Evolutionary conservation across 2,113 vertebrate genomes (phyloP), one percentile per base, ranked within the genome.

Genomic region (Hystrix brachyura): DNA sequence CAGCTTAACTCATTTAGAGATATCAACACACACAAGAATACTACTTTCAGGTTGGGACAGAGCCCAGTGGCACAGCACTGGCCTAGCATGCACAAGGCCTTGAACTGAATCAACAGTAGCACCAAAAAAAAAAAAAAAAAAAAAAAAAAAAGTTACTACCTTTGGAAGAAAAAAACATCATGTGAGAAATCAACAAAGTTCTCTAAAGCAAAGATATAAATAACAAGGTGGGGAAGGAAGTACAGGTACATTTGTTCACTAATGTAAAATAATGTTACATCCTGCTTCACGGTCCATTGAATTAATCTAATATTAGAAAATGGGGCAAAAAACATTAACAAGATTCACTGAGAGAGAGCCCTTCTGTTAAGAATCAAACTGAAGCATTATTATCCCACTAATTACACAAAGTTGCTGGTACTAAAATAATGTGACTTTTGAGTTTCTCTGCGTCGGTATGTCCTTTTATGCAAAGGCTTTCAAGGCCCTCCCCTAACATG

Each of bases 191-290:
- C 53, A 94, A 60, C 9, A 10, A 93, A 60, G 38, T 80, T 93
- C 64, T 91, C 62, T 67, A 59, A 93, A 84, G 57, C 23, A 79
- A 93, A 93, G 27, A 90, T 23, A 81, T 12, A 84, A 51, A 89
- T 62, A 62, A 87, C n/a, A 86, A 80, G 25, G 25, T 17, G n/a
- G 7, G n/a, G 27, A 64, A 71, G 87, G 27, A 29, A 48, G n/a
- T 82, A 46, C 3, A 48, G 72, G 43, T 74, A 74, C 43, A 46
- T 48, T 46, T 48, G 38, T 74, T 46, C 43, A 71, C 38, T 46
- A 46, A 74, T 74, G 43, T 82, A 60, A 27, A 60, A 38, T 17
- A 82, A 60, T 59, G 25, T 57, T 82, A 69, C 12, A 91, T 55
- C 65, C 27, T 80, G 4, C 55, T 43, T 92, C 43, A 48, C 12